Base-by-base conservation (phyloP, 2,888 invertebrate species). In the Poecilobothrus nobilitatus region DNA sequence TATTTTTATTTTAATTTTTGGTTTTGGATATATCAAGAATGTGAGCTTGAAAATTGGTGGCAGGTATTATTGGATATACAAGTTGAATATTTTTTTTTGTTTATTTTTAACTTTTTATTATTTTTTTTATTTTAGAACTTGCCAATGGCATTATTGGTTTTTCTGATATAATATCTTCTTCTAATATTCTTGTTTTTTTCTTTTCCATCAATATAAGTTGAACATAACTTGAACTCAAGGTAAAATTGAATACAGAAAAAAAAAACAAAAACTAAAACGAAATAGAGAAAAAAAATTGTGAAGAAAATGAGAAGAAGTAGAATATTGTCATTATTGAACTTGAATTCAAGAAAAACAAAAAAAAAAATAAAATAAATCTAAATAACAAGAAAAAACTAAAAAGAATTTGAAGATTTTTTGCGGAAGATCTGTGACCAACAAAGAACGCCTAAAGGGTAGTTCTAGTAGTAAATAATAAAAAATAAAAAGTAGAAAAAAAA, bases 131-230 rank as follows among this genome's bases (percentile, higher is more conserved):
- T 53, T 53, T 18, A 53, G 18, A 53, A 53, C 15, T 53, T 53
- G 53, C 53, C 53, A 53, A 53, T 53, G 53, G 53, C 53, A 53
- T 53, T 53, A 53, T 53, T 53, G 53, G 15, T 12, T 53, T 53
- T 53, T 53, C 15, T 53, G 53, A 12, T 18, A 18, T n/a, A n/a
- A n/a, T n/a, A n/a, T n/a, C n/a, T 53, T 53, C 18, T 6, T 12
- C 15, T 53, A 53, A 18, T 44, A 12, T 53, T 12, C 2, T 53
- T 53, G 2, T 37, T 53, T 18, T n/a, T 53, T n/a, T 53, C 53
- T 53, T n/a, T 53, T 53, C 15, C 6, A 53, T 53, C 18, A 53
- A 53, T n/a, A 53, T n/a, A 53, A 53, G 53, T 53, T 27, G 27
- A 27, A 5, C 27, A 27, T 27, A 53, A 53, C 6, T 53, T 18